Percentiles rank a stretch among this genome's conserved stretches.
Conservation (phyloP, 2,113 vertebrate genomes). For the Nothoprocta perdicaria region DNA sequence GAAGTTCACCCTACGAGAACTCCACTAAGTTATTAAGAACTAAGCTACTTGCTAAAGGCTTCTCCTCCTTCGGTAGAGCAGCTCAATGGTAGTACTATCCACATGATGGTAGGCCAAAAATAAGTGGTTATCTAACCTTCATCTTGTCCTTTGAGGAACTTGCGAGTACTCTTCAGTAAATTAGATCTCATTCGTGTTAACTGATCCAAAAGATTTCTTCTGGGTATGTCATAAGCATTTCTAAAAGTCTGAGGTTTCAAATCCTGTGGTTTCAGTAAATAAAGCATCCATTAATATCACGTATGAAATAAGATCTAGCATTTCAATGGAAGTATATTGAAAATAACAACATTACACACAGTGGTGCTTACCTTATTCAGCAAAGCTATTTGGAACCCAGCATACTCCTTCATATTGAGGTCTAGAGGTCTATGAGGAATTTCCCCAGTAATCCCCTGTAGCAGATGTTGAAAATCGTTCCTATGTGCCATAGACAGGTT, state of each 20-base stretch:
- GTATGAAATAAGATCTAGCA: slow-evolving; percentile 41
- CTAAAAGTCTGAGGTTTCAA: slow-evolving; percentile 94
- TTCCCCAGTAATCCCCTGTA: slow-evolving; percentile 90
- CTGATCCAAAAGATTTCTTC: slow-evolving; percentile 94
- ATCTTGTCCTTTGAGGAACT: slow-evolving; percentile 90
- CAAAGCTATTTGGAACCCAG: slow-evolving; percentile 92
- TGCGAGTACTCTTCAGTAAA: slow-evolving; percentile 88
- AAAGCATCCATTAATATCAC: slow-evolving; percentile 20
- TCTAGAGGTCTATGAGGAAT: slow-evolving; percentile 84
- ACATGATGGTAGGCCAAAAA: neutral
- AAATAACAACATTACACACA: slow-evolving; percentile 68
- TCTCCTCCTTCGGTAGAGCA: neutral
- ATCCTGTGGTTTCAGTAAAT: slow-evolving; percentile 80
- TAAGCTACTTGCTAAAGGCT: neutral
- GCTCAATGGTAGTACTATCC: neutral
- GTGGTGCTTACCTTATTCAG: slow-evolving; percentile 88
- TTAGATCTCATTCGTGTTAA: slow-evolving; percentile 96
- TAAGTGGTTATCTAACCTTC: slow-evolving; percentile 81
- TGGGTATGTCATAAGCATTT: slow-evolving; percentile 96
- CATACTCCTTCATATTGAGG: slow-evolving; percentile 93
- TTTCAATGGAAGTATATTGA: slow-evolving; percentile 64
- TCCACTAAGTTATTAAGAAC: neutral
- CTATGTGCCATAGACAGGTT: slow-evolving; percentile 88
- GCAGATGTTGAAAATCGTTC: slow-evolving; percentile 90
- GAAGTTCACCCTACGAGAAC: neutral